Conservation (phyloP, 2,888 invertebrate species). For the Heterodera filipjevi region DNA sequence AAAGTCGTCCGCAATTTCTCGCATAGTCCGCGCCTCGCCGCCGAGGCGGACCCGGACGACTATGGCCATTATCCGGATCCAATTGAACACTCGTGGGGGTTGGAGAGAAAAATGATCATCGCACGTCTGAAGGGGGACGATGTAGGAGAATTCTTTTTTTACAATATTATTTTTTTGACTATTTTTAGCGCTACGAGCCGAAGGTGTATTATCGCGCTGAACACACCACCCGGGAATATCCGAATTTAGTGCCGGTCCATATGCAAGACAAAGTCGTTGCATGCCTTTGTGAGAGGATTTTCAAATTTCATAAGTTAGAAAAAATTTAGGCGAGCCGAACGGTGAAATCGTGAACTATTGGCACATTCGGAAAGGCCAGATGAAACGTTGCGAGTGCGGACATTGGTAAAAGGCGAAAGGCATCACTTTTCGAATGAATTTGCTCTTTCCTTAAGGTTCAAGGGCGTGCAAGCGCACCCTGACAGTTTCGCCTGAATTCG, state of each 20-base stretch:
- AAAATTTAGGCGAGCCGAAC: conserved; percentile 78
- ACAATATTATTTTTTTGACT: background rate
- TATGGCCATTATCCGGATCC: conserved; percentile 74
- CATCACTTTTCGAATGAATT: background rate
- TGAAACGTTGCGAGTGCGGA: conserved; percentile 91
- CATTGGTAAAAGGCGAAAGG: conserved; percentile 70
- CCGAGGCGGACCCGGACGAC: conserved; percentile 63
- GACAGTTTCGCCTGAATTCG: conserved; percentile 16
- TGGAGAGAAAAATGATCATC: conserved; percentile 86
- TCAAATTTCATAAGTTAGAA: no score
- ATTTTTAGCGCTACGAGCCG: conserved; percentile 61
- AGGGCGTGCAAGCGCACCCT: conserved; percentile 28
- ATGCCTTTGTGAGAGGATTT: conserved; percentile 82
- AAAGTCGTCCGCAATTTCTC: background rate
- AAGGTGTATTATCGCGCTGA: conserved; percentile 64
- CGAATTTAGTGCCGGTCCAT: conserved; percentile 87
- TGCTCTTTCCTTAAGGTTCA: conserved; percentile 13
- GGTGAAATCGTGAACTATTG: conserved; percentile 87
- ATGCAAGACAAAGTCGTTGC: conserved; percentile 88
- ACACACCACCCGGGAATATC: conserved; percentile 79
- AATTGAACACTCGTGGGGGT: conserved; percentile 87
- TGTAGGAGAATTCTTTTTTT: conserved; percentile 66
- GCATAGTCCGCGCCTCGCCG: conserved; percentile 43
- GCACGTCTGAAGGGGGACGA: conserved; percentile 85
- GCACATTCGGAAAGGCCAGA: conserved; percentile 87